Percentiles rank a stretch among this genome's conserved stretches.
phyloP scores from a whole-genome alignment of 2,888 invertebrate genomes.

The Eilema depressum region DNA sequence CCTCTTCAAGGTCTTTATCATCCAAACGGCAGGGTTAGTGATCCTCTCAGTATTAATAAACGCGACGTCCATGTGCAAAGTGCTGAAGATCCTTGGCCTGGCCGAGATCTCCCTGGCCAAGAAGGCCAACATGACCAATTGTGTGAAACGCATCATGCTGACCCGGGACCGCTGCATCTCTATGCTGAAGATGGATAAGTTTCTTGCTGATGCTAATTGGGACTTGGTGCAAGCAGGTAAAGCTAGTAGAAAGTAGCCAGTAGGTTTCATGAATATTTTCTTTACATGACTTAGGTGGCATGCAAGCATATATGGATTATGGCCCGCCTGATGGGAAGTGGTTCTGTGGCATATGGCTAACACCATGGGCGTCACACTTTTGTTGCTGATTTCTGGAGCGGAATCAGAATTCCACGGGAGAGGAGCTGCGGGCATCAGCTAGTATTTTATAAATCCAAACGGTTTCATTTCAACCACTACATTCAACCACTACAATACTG shows the following conservation, averaged over 20 bases:
- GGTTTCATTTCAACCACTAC: too few relatives aligned
- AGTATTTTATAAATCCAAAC: too few relatives aligned
- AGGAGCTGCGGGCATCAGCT: too few relatives aligned
- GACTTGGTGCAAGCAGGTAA: constrained; percentile 81
- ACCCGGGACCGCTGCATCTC: constrained; percentile 83
- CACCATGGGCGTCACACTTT: too few relatives aligned
- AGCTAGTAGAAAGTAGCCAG: background rate
- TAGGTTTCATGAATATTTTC: background rate
- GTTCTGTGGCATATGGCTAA: too few relatives aligned
- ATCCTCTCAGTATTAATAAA: constrained; percentile 87
- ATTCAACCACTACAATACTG: too few relatives aligned
- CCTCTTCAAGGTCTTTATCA: constrained; percentile 76
- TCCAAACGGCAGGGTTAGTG: constrained; percentile 87
- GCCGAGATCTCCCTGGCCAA: constrained; percentile 83
- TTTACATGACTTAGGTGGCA: background rate
- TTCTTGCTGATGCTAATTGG: constrained; percentile 89
- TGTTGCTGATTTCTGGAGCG: too few relatives aligned
- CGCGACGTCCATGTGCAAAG: constrained; percentile 84
- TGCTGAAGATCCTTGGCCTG: constrained; percentile 84
- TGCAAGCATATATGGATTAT: too few relatives aligned
- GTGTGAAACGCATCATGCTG: constrained; percentile 80
- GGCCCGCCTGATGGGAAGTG: too few relatives aligned
- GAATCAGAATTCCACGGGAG: too few relatives aligned
- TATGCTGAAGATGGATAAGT: constrained; percentile 88
- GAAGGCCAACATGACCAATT: constrained; percentile 86